Evolutionary conservation across 2,888 invertebrate genomes (phyloP).

Genomic region (Lithophane socia): DNA sequence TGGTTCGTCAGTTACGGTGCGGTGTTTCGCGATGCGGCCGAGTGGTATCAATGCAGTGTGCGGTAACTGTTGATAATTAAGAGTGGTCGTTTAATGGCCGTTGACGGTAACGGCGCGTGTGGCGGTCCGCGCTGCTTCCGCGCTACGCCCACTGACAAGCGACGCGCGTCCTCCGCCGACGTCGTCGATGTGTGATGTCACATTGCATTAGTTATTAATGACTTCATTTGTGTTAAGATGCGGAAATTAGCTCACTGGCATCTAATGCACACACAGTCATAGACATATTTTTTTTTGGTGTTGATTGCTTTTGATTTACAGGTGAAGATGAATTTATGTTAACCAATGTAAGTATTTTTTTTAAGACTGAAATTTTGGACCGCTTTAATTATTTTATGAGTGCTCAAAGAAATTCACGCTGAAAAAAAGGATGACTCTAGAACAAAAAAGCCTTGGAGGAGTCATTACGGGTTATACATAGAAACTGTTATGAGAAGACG

Average conservation of each 20-base stretch:
- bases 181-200: conserved; percentile 58
- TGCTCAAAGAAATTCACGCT: neutral
- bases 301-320: conserved; percentile 1
- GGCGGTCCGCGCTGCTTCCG: conserved; percentile 81
- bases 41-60: conserved; percentile 76
- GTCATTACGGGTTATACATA: neutral
- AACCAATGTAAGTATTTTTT: no score
- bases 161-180: conserved; percentile 68
- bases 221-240: conserved; percentile 33
- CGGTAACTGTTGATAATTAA: conserved; percentile 89
- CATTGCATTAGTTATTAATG: conserved; percentile 20
- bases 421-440: neutral
- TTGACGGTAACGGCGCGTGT: conserved; percentile 84
- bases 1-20: conserved; percentile 72
- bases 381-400: neutral
- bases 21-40: conserved; percentile 72
- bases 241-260: conserved; percentile 1
- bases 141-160: conserved; percentile 76
- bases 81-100: conserved; percentile 84
- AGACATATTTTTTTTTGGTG: no score
- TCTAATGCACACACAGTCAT: neutral
- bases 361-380: neutral
- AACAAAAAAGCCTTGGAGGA: neutral
- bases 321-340: neutral
- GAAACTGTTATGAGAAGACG: neutral